phyloP scores from a whole-genome alignment of 2,113 vertebrate species.

The Mugil cephalus region DNA sequence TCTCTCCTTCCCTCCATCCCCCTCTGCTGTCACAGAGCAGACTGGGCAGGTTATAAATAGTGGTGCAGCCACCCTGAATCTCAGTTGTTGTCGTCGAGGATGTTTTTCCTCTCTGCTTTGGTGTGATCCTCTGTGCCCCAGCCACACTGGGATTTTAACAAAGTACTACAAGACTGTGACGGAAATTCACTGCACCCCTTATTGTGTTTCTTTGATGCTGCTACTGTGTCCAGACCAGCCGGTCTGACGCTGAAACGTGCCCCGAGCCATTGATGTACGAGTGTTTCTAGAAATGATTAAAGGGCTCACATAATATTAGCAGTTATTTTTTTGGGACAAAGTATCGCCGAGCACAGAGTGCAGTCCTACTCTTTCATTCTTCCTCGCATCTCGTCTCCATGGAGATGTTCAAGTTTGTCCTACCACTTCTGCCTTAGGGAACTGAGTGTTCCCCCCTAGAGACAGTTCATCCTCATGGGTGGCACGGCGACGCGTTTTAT shows the following conservation, averaged over 20 bases:
- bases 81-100: slow-evolving; percentile 73
- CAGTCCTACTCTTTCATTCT: background rate
- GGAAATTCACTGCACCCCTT: slow-evolving; percentile 38
- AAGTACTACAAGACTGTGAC: slow-evolving; percentile 50
- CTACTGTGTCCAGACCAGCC: slow-evolving; percentile 18
- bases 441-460: background rate
- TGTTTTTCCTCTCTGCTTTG: slow-evolving; percentile 61
- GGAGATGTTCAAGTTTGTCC: slow-evolving; percentile 43
- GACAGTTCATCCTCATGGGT: slow-evolving; percentile 21
- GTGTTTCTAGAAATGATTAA: slow-evolving; percentile 23
- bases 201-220: slow-evolving; percentile 9
- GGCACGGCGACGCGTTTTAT: slow-evolving; percentile 13
- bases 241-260: slow-evolving; percentile 36
- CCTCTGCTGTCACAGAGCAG: slow-evolving; percentile 72
- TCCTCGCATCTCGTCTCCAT: slow-evolving; percentile 23
- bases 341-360: background rate
- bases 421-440: background rate
- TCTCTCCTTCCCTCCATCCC: slow-evolving; percentile 43
- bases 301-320: background rate
- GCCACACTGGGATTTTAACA: slow-evolving; percentile 47
- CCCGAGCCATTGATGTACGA: slow-evolving; percentile 17
- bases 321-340: background rate
- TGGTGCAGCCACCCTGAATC: slow-evolving; percentile 76
- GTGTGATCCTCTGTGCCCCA: slow-evolving; percentile 46
- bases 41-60: slow-evolving; percentile 81